A percentile compares a stretch with the other conserved stretches of the same genome.
phyloP scores from a whole-genome alignment of 2,888 invertebrate genomes.

The Polymixis flavicincta region DNA sequence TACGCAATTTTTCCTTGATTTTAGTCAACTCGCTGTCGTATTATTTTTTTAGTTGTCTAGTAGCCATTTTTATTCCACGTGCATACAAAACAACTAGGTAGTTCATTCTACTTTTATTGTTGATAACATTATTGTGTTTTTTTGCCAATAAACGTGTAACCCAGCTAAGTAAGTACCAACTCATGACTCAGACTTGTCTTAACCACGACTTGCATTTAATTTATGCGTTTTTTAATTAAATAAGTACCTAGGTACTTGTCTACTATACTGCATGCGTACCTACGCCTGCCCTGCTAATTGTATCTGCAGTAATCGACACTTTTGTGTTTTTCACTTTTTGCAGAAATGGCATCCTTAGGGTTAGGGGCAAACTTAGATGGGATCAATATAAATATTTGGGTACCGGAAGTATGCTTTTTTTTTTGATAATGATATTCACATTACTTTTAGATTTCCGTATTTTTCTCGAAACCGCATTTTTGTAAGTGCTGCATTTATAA shows the following conservation, averaged over 20 bases:
- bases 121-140: constrained; percentile 3
- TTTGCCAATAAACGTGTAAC: background rate
- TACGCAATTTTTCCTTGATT: background rate
- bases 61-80: background rate
- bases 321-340: too few species aligned
- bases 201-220: constrained; percentile 34
- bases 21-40: background rate
- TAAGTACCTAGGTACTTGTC: constrained; percentile 7
- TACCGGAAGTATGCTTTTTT: too few species aligned
- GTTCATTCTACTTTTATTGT: constrained; percentile 7
- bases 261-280: background rate
- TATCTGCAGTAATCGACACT: too few species aligned
- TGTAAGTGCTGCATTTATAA: too few species aligned
- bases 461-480: too few species aligned
- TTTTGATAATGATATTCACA: too few species aligned
- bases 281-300: too few species aligned
- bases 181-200: constrained; percentile 33
- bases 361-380: too few species aligned
- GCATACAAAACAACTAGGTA: background rate
- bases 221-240: constrained; percentile 45
- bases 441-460: too few species aligned
- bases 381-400: too few species aligned
- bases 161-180: background rate
- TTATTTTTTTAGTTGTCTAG: background rate
- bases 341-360: too few species aligned